These are phyloP conservation scores for Pelvicachromis taeniatus DNA, from an alignment of 2,113 vertebrate species.

Conservation along the genomic window DNA sequence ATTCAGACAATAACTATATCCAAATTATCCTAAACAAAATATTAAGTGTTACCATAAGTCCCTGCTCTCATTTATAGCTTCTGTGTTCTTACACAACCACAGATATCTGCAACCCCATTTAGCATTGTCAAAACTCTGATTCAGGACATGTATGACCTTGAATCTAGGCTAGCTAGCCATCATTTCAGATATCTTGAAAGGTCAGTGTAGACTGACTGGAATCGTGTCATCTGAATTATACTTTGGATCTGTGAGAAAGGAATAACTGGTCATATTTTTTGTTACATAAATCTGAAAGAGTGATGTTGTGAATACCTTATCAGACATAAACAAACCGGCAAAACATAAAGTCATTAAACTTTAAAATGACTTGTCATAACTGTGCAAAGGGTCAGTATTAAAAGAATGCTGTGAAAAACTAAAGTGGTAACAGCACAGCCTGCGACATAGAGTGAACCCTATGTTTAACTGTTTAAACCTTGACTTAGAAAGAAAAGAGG, in stretches of 20 bases:
- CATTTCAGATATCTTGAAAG: background rate
- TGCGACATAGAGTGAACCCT: background rate
- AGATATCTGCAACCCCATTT: background rate
- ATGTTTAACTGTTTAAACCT: background rate
- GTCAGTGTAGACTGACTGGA: background rate
- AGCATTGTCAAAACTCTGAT: background rate
- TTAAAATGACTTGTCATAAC: background rate
- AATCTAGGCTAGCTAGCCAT: background rate
- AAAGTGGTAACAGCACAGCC: background rate
- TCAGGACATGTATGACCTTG: background rate
- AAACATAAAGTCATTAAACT: background rate
- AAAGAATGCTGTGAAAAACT: background rate
- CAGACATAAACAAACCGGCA: background rate
- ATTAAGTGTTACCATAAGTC: too few species aligned
- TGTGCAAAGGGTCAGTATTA: background rate
- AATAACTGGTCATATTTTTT: background rate
- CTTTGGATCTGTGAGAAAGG: background rate
- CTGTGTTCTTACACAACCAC: background rate
- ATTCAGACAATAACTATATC: background rate
- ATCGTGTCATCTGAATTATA: rapidly evolving
- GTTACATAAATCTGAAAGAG: background rate
- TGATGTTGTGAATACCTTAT: background rate
- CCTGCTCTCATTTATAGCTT: background rate
- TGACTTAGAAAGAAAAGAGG: background rate
- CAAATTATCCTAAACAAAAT: background rate